Percentiles rank a stretch among this genome's conserved stretches.
phyloP scores from a whole-genome alignment of 2,888 invertebrate genomes.

The Coremacera marginata region DNA sequence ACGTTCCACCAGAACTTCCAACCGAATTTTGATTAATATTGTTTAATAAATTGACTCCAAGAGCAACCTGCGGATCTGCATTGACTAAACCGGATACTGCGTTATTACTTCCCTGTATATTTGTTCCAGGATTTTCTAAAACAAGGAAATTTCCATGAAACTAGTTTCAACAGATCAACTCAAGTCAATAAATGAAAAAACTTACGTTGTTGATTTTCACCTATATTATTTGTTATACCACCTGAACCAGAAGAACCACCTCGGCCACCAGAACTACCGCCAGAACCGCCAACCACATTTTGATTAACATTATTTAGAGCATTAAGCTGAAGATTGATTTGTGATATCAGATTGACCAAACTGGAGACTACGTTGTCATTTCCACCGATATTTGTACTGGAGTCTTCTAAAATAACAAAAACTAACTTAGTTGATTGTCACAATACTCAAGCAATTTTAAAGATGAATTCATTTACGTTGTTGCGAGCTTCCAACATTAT shows the following conservation, averaged over 20 bases:
- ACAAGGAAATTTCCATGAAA: too few relatives aligned
- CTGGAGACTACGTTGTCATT: slow-evolving; percentile 18
- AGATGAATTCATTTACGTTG: background rate
- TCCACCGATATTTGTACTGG: slow-evolving; percentile 32
- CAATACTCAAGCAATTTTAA: background rate
- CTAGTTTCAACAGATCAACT: too few relatives aligned
- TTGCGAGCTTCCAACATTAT: background rate
- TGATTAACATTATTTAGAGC: too few relatives aligned
- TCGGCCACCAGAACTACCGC: background rate
- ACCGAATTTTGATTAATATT: background rate
- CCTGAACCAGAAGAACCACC: too few relatives aligned
- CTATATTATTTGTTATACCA: background rate
- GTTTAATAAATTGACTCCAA: background rate
- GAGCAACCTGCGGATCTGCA: slow-evolving; percentile 6
- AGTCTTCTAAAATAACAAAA: background rate
- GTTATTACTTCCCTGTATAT: background rate
- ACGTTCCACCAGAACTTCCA: background rate
- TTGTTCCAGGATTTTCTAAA: background rate
- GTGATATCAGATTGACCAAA: too few relatives aligned
- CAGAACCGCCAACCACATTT: too few relatives aligned
- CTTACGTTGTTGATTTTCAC: background rate
- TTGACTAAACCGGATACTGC: background rate
- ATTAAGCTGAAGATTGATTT: too few relatives aligned
- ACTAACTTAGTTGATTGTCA: background rate
- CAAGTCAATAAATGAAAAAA: background rate